phyloP scores from a whole-genome alignment of 2,797 vertebrate species.

The Dermochelys coriacea region DNA sequence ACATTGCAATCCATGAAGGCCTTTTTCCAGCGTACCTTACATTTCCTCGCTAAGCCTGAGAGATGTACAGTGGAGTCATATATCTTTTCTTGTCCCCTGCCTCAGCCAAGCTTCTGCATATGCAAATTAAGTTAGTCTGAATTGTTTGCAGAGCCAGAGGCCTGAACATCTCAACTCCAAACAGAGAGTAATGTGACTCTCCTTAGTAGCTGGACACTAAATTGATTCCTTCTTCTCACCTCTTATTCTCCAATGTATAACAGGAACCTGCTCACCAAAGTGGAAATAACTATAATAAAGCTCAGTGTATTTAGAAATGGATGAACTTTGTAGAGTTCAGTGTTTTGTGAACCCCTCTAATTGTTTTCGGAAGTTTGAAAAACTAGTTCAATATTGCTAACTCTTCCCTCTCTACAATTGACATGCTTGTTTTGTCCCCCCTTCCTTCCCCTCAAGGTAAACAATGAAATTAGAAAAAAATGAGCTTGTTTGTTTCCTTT shows the following conservation, averaged over 20 bases:
- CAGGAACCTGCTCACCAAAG: not conserved
- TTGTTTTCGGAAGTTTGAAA: not conserved
- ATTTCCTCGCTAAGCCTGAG: slow-evolving; percentile 53
- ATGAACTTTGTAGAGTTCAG: not conserved
- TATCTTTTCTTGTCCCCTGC: slow-evolving; percentile 1
- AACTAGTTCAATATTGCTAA: not conserved
- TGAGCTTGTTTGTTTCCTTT: not conserved
- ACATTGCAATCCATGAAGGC: not conserved
- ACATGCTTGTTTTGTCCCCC: not conserved
- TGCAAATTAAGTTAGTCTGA: slow-evolving; percentile 23
- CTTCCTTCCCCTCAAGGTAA: not conserved
- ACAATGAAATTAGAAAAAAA: not conserved
- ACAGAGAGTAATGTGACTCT: slow-evolving; percentile 2
- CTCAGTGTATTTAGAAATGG: not conserved
- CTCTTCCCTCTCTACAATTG: not conserved
- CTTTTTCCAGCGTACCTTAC: slow-evolving; percentile 27
- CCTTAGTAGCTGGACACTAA: not conserved
- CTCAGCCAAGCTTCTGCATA: slow-evolving; percentile 34
- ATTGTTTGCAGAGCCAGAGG: slow-evolving; percentile 30
- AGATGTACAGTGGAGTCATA: not conserved
- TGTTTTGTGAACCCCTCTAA: not conserved
- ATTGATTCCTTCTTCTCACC: not conserved
- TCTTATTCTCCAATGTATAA: not conserved
- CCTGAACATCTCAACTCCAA: not conserved
- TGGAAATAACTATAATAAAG: not conserved